A percentile compares a stretch with the other conserved stretches of the same genome.
Evolutionary conservation across 1,140 invertebrate species (phyloP).

Genomic region (Drosophila bocqueti): DNA sequence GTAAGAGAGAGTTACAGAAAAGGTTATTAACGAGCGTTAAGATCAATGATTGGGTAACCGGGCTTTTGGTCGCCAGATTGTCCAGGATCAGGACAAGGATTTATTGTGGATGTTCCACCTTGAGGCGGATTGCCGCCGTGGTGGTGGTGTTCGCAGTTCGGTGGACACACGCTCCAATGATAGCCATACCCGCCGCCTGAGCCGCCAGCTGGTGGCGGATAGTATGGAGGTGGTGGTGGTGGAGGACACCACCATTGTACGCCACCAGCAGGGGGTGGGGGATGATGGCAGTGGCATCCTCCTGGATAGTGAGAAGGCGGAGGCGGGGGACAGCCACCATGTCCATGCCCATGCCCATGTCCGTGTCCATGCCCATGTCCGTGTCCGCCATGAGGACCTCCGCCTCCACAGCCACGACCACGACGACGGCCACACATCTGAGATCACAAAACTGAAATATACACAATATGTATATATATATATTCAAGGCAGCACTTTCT

Average conservation of each 20-base stretch:
- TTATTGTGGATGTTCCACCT: slow-evolving; percentile 1
- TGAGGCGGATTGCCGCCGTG: not conserved
- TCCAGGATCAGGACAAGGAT: not conserved
- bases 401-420: not conserved
- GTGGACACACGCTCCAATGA: slow-evolving; percentile 2
- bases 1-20: not conserved
- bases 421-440: slow-evolving; percentile 2
- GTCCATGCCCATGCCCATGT: not conserved
- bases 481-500: not conserved
- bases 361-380: not conserved
- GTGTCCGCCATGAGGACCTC: not conserved
- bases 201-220: not conserved
- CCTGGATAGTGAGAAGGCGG: not conserved
- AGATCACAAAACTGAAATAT: slow-evolving; percentile 8
- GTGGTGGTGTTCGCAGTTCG: not conserved
- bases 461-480: slow-evolving; percentile 2
- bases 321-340: not conserved
- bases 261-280: not conserved
- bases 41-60: not conserved
- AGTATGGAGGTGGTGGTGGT: not conserved
- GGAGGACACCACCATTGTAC: not conserved
- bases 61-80: not conserved
- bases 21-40: not conserved
- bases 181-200: not conserved
- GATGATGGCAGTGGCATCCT: not conserved